Conservation (phyloP, 2,113 vertebrate genomes). For the Cheilinus undulatus region DNA sequence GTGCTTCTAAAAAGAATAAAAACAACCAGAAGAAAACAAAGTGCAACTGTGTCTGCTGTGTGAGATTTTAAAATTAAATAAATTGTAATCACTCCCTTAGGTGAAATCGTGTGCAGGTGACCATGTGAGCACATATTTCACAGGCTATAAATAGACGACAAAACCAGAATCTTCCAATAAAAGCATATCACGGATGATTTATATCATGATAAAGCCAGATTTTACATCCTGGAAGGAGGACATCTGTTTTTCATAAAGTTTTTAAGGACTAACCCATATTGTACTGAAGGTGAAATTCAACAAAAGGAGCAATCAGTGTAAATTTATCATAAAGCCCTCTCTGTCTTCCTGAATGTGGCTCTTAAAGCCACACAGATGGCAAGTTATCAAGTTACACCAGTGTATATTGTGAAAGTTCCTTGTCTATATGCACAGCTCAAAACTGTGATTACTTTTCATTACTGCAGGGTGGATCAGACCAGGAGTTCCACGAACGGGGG, state of each 20-base stretch:
- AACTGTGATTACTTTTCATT: slow-evolving; percentile 78
- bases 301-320: not conserved
- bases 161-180: not conserved
- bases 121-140: not conserved
- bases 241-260: slow-evolving; percentile 60
- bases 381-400: slow-evolving; percentile 28
- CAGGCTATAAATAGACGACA: not conserved
- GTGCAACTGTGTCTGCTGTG: not conserved
- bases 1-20: too few species aligned
- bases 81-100: not conserved
- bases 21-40: too few species aligned
- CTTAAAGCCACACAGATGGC: slow-evolving; percentile 20
- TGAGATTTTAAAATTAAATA: not conserved
- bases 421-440: slow-evolving; percentile 54
- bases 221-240: slow-evolving; percentile 27
- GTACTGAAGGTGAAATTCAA: slow-evolving; percentile 3
- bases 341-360: not conserved
- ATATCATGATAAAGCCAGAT: slow-evolving; percentile 5
- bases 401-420: slow-evolving; percentile 39
- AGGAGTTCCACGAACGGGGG: slow-evolving; percentile 18
- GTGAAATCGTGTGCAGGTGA: not conserved
- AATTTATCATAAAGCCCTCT: not conserved
- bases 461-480: slow-evolving; percentile 39
- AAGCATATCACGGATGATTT: not conserved
- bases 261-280: not conserved